Evolutionary conservation across 2,797 vertebrate species (phyloP).

Genomic region (Megaceryle alcyon): DNA sequence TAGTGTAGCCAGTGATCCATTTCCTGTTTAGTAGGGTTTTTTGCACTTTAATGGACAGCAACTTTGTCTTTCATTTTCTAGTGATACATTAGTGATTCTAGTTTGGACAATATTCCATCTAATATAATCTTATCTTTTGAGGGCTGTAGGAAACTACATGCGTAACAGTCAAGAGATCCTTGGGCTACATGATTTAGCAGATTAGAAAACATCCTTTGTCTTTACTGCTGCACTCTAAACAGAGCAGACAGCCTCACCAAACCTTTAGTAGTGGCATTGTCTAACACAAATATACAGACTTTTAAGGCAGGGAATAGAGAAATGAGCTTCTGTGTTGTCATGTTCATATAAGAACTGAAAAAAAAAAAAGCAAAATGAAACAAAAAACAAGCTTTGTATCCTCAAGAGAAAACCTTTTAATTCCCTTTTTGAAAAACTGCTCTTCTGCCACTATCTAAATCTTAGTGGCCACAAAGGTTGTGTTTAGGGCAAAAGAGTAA

Average conservation of each 20-base stretch:
- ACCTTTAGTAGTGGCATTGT: background rate
- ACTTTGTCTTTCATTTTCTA: conserved; percentile 39
- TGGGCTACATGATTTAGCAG: background rate
- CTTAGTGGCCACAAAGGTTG: background rate
- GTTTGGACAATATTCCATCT: conserved; percentile 18
- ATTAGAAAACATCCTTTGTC: conserved; percentile 14
- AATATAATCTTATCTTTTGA: conserved; percentile 25
- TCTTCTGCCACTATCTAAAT: background rate
- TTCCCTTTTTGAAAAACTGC: background rate
- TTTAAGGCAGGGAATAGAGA: background rate
- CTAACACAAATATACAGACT: background rate
- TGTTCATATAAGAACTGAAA: background rate
- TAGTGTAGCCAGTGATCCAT: conserved; percentile 14
- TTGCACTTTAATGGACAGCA: conserved; percentile 27
- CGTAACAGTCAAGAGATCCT: background rate
- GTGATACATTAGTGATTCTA: conserved; percentile 12
- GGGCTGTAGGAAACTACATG: background rate
- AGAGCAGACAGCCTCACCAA: background rate
- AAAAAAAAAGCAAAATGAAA: background rate
- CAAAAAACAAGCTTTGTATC: background rate
- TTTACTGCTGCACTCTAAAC: background rate
- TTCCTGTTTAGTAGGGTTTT: conserved; percentile 47
- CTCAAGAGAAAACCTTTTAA: background rate
- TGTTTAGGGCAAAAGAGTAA: background rate
- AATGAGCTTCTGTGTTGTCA: background rate